These are phyloP conservation scores for Apocheima hispidaria DNA, from an alignment of 2,888 invertebrate species.

Conservation along the genomic window DNA sequence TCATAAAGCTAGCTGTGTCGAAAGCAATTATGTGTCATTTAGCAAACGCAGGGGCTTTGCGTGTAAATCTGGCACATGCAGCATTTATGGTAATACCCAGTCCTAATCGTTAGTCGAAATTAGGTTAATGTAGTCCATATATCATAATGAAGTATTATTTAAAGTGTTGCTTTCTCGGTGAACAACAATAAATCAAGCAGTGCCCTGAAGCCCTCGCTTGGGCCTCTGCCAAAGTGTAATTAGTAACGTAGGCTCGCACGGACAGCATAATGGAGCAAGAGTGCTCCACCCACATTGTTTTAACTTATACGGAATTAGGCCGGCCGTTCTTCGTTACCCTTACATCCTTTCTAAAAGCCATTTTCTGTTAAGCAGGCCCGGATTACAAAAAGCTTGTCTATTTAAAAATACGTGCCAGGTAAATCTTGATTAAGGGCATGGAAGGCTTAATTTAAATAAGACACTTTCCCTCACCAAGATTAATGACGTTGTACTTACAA, in stretches of 20 bases:
- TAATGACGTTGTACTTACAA: conserved; percentile 32
- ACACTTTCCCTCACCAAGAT: conserved; percentile 23
- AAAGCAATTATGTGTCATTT: conserved; percentile 22
- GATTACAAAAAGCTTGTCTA: conserved; percentile 22
- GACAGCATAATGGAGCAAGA: conserved; percentile 69
- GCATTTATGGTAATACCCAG: conserved; percentile 41
- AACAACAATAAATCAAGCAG: conserved; percentile 78
- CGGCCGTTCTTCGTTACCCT: conserved; percentile 49
- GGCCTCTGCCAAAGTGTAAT: conserved; percentile 79
- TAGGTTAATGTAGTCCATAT: conserved; percentile 61
- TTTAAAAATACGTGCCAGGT: conserved; percentile 34
- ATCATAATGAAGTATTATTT: conserved; percentile 69
- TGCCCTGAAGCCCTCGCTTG: conserved; percentile 67
- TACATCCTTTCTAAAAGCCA: conserved; percentile 32
- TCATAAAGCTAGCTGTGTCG: neutral
- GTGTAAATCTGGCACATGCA: conserved; percentile 39
- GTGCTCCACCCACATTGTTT: conserved; percentile 70
- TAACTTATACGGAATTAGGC: conserved; percentile 68
- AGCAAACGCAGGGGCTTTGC: conserved; percentile 28
- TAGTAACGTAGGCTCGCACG: conserved; percentile 71
- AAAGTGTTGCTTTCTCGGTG: conserved; percentile 72
- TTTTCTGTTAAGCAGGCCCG: conserved; percentile 15
- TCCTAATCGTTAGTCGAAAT: conserved; percentile 46
- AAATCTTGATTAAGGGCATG: conserved; percentile 16
- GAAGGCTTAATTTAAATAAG: conserved; percentile 14